Base-by-base conservation (phyloP, 1,140 invertebrate species). In the Calosoma granatense region DNA sequence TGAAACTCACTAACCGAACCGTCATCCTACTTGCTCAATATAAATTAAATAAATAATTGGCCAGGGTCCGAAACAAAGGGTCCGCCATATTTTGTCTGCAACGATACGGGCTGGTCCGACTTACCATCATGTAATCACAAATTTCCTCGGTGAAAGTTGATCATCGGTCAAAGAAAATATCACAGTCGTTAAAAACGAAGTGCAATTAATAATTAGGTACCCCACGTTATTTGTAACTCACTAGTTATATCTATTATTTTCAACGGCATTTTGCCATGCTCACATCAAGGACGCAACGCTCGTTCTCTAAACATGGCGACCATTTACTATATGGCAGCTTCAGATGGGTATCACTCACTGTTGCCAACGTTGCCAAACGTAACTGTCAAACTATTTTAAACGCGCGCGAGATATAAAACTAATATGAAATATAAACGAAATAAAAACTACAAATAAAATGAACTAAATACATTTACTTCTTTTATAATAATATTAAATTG, bases 111-210 rank as follows among this genome's bases (percentile, higher is more conserved):
- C 51, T 65, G 67, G 62, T 63, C 65, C 59, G 67, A 79, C 79
- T 81, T 75, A 81, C 78, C 79, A 78, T 78, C 75, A 72, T 76
- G 76, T 77, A 77, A 79, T 81, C 77, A 75, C 74, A 74, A 79
- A 76, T 72, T 76, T 74, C 70, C 67, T 65, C 67, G 62, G 67
- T 66, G 70, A 69, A 71, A 68, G 62, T 66, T 59, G 61, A 70
- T 72, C 77, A 79, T 79, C 76, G 73, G 72, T 65, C 60, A 57
- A 60, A 70, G 72, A 73, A 71, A 76, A 68, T 63, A 68, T 64
- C 62, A 73, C 64, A 65, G 64, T 58, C 67, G 68, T 64, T 54
- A 71, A 63, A 60, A 64, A 67, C 61, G 66, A 63, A 62, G 57
- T 71, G 65, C 63, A 68, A 67, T 66, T 58, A 69, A 69, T 59